Evolutionary conservation across 2,797 vertebrate species (phyloP).

Genomic region (Parotocinclus haroldoi): DNA sequence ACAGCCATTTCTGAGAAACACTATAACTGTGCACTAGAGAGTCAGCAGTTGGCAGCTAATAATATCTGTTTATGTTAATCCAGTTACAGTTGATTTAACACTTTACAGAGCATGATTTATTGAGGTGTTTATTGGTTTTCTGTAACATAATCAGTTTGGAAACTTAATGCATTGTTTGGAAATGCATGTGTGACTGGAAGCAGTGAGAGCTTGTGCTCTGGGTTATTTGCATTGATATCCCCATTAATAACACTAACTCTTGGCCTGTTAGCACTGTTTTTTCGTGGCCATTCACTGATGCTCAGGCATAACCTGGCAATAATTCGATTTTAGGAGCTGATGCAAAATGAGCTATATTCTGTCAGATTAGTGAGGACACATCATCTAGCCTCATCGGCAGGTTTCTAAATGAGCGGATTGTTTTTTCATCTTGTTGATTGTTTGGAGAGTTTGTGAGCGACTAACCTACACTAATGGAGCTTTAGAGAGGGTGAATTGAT

Average conservation of each 20-base stretch:
- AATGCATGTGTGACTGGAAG: slow-evolving; percentile 80
- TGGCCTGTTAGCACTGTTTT: slow-evolving; percentile 52
- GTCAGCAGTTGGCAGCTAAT: slow-evolving; percentile 75
- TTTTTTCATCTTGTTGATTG: slow-evolving; percentile 76
- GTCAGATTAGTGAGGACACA: slow-evolving; percentile 79
- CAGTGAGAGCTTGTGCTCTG: slow-evolving; percentile 71
- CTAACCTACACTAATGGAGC: slow-evolving; percentile 80
- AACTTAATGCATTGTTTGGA: slow-evolving; percentile 86
- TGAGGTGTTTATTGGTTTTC: slow-evolving; percentile 86
- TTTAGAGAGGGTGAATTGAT: slow-evolving; percentile 80
- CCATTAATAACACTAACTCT: slow-evolving; percentile 75
- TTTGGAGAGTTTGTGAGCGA: slow-evolving; percentile 76
- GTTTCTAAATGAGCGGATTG: slow-evolving; percentile 65
- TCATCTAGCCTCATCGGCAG: slow-evolving; percentile 73
- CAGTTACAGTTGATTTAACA: slow-evolving; percentile 85
- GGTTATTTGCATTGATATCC: slow-evolving; percentile 84
- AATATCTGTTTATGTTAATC: slow-evolving; percentile 86
- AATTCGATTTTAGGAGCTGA: slow-evolving; percentile 83
- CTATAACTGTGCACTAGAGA: slow-evolving; percentile 70
- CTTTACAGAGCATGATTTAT: slow-evolving; percentile 83
- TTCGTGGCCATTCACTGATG: slow-evolving; percentile 49
- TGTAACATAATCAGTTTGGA: slow-evolving; percentile 84
- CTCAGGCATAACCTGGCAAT: slow-evolving; percentile 68
- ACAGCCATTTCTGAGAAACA: slow-evolving; percentile 42
- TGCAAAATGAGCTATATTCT: slow-evolving; percentile 82